A percentile compares a stretch with the other conserved stretches of the same genome.
phyloP scores from a whole-genome alignment of 2,888 invertebrate species.

The Oscheius myriophilus region DNA sequence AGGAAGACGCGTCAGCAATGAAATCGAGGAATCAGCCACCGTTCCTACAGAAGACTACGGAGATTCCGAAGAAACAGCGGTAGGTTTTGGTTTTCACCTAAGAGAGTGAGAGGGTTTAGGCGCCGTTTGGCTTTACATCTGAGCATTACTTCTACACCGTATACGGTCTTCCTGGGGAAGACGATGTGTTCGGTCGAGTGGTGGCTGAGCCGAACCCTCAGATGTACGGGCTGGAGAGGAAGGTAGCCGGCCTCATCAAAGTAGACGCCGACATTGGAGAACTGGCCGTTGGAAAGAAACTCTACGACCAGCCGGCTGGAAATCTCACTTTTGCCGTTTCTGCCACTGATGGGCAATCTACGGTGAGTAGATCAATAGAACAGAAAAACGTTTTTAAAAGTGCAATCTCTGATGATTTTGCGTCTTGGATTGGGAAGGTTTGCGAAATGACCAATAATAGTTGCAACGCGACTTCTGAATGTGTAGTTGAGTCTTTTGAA shows the following conservation, averaged over 20 bases:
- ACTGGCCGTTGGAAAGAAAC: constrained; percentile 34
- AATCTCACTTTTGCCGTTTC: constrained; percentile 42
- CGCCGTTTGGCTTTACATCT: constrained; percentile 40
- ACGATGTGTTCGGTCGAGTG: constrained; percentile 43
- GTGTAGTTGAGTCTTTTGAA: no score
- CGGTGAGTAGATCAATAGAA: constrained; percentile 47
- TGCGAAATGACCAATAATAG: no score
- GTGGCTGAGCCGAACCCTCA: constrained; percentile 44
- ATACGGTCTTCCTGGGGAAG: constrained; percentile 39
- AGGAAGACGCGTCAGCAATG: constrained; percentile 3
- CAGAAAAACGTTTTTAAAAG: no score
- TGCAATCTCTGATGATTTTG: no score
- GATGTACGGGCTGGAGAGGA: constrained; percentile 48
- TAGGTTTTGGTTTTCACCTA: not conserved
- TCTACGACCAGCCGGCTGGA: constrained; percentile 37
- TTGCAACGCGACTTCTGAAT: no score
- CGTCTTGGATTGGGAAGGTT: no score
- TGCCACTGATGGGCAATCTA: constrained; percentile 49
- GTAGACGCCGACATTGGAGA: constrained; percentile 46
- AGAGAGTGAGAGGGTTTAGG: not conserved
- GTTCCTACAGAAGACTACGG: constrained; percentile 14
- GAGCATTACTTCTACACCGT: constrained; percentile 40
- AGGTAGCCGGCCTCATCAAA: constrained; percentile 43
- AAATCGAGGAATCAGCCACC: constrained; percentile 16
- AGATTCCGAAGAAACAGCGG: constrained; percentile 13